Percentiles rank a stretch among this genome's conserved stretches.
phyloP scores from a whole-genome alignment of 92 coral and sea anemone genomes.

The Phenganax subtilis region DNA sequence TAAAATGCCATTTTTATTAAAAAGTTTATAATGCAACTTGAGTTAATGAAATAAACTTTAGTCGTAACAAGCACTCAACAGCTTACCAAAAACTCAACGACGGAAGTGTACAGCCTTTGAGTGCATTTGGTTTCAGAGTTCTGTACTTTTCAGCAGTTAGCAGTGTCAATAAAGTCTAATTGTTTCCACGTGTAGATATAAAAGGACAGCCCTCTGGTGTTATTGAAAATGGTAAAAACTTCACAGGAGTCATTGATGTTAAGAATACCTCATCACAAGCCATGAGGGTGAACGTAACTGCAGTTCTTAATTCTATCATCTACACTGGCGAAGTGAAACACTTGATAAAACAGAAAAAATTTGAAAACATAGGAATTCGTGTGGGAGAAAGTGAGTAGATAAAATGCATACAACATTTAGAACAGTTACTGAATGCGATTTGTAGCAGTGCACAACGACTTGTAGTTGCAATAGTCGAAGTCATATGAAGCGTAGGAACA shows the following conservation, averaged over 20 bases:
- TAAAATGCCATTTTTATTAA: too few relatives aligned
- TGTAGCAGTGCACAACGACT: neutral
- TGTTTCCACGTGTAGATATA: neutral
- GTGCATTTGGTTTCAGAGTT: neutral
- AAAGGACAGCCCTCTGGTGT: neutral
- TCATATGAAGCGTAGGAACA: too few relatives aligned
- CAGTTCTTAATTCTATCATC: neutral
- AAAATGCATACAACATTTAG: neutral
- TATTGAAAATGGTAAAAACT: slow-evolving; percentile 16
- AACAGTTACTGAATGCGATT: neutral
- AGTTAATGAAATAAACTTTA: too few relatives aligned
- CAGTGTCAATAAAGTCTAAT: neutral
- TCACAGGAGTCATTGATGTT: neutral
- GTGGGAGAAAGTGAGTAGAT: neutral
- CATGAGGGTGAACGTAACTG: slow-evolving; percentile 13
- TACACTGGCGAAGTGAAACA: slow-evolving; percentile 20
- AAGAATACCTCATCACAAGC: neutral
- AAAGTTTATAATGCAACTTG: too few relatives aligned
- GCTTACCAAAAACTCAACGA: too few relatives aligned
- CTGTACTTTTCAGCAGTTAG: neutral
- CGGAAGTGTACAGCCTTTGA: too few relatives aligned
- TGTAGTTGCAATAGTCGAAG: neutral
- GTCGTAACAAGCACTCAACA: too few relatives aligned
- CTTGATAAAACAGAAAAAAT: slow-evolving; percentile 2
- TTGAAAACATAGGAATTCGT: slow-evolving; percentile 4